These are phyloP conservation scores for Decapterus maruadsi DNA, from an alignment of 2,797 vertebrate species.

Conservation along the genomic window DNA sequence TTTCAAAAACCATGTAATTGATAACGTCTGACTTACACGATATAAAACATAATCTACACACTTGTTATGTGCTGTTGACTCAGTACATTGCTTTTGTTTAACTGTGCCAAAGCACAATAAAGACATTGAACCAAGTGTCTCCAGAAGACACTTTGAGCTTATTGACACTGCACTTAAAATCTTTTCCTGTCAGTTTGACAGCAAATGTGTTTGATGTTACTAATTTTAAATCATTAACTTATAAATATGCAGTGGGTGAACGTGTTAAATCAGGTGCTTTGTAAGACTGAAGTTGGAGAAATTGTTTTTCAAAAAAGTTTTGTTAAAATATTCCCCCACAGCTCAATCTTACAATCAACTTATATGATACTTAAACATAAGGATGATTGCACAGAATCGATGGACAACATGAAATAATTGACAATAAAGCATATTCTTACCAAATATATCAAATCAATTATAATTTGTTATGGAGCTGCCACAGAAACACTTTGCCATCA, in stretches of 20 bases:
- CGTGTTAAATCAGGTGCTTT: conserved; percentile 8
- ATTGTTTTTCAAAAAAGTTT: neutral
- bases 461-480: too few species aligned
- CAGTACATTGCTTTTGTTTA: neutral
- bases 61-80: neutral
- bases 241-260: neutral
- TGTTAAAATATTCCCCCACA: neutral
- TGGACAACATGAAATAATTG: neutral
- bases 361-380: neutral
- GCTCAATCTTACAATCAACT: neutral
- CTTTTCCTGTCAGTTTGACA: conserved; percentile 4
- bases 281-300: neutral
- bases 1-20: neutral
- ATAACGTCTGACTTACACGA: neutral
- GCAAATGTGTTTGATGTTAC: conserved; percentile 24
- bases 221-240: conserved; percentile 9
- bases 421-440: neutral
- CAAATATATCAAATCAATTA: too few species aligned
- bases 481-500: too few species aligned
- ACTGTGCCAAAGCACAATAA: conserved; percentile 23
- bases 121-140: neutral
- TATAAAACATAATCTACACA: neutral
- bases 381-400: neutral
- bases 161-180: conserved; percentile 4
- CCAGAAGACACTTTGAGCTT: conserved; percentile 23